These are phyloP conservation scores for Drosophila murphyi DNA, from an alignment of 1,140 invertebrate genomes.

Conservation along the genomic window DNA sequence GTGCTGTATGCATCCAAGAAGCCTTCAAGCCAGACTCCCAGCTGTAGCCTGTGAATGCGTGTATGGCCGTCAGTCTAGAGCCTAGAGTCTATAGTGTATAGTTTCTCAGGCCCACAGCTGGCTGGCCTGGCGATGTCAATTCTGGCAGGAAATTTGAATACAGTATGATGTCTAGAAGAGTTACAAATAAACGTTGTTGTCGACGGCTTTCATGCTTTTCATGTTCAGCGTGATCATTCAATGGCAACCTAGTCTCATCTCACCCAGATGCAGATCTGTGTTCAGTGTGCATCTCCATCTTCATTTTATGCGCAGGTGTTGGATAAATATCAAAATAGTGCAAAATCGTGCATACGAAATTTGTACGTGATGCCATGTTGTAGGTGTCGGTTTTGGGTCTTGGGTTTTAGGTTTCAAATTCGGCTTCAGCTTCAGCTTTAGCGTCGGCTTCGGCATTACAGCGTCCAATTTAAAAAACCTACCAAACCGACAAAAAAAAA, in stretches of 20 bases:
- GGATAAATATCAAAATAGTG: constrained; percentile 82
- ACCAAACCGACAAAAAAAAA: constrained; percentile 33
- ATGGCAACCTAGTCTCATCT: constrained; percentile 44
- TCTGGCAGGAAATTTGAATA: constrained; percentile 63
- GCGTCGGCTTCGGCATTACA: constrained; percentile 14
- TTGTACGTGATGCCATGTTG: constrained; percentile 83
- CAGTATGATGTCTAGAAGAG: constrained; percentile 42
- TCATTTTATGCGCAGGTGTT: constrained; percentile 77
- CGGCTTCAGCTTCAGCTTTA: not conserved
- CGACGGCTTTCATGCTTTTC: constrained; percentile 69
- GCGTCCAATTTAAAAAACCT: constrained; percentile 52
- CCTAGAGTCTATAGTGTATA: not conserved
- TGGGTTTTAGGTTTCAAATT: constrained; percentile 50
- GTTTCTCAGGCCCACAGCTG: constrained; percentile 48
- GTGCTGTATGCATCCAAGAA: constrained; percentile 35
- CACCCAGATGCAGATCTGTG: constrained; percentile 40
- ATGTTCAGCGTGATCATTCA: constrained; percentile 70
- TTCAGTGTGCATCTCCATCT: constrained; percentile 51
- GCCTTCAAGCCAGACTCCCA: constrained; percentile 18
- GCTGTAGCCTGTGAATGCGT: constrained; percentile 12
- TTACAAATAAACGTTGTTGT: constrained; percentile 39
- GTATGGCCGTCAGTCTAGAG: not conserved
- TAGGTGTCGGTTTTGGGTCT: constrained; percentile 68
- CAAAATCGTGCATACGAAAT: constrained; percentile 83
- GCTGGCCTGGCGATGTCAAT: constrained; percentile 38